A percentile compares a stretch with the other conserved stretches of the same genome.
Conservation (phyloP, 2,888 invertebrate species). For the Phaonia tiefii region DNA sequence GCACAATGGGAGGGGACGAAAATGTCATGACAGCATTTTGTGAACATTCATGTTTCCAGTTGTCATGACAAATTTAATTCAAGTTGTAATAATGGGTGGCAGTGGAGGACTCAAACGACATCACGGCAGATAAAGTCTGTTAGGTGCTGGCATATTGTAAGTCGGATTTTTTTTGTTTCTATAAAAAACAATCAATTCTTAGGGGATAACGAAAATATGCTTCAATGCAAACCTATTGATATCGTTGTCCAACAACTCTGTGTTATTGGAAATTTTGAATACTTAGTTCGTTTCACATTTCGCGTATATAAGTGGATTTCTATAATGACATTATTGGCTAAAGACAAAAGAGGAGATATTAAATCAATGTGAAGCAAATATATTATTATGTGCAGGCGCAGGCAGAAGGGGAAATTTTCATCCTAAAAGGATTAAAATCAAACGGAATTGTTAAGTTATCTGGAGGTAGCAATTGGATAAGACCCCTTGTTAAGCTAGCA, state of each 20-base stretch:
- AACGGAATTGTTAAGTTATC: neutral
- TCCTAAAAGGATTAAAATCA: constrained; percentile 10
- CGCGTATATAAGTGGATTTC: constrained; percentile 34
- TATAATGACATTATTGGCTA: constrained; percentile 25
- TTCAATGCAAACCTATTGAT: neutral
- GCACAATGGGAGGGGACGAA: constrained; percentile 15
- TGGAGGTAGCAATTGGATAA: neutral
- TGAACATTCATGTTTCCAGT: constrained; percentile 42
- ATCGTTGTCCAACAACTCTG: constrained; percentile 3
- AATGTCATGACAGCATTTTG: constrained; percentile 57
- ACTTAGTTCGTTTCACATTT: constrained; percentile 5
- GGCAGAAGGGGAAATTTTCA: too few species aligned
- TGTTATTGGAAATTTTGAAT: neutral
- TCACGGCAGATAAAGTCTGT: too few species aligned
- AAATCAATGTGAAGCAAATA: too few species aligned
- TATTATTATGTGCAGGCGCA: too few species aligned
- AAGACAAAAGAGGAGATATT: neutral
- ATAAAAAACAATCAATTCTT: neutral
- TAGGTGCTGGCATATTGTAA: neutral
- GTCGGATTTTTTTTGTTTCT: too few species aligned
- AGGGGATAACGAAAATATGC: constrained; percentile 27
- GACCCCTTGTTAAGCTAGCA: too few species aligned
- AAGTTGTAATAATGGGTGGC: constrained; percentile 3
- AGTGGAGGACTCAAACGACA: neutral
- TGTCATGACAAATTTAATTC: constrained; percentile 44